These are phyloP conservation scores for Andrena marginata DNA, from an alignment of 2,888 invertebrate genomes.

Conservation along the genomic window DNA sequence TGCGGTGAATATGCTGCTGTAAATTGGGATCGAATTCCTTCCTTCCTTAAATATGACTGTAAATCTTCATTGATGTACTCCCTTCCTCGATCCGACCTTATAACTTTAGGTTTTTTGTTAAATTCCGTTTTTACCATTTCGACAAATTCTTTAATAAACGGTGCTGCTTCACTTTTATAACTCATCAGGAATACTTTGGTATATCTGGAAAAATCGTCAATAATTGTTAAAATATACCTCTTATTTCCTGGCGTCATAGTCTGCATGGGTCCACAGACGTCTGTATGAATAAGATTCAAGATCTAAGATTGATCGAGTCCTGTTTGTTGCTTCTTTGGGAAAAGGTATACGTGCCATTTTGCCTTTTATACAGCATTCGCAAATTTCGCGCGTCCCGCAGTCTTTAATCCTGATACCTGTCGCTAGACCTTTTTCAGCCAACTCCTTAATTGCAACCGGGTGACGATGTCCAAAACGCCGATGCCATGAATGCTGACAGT, in stretches of 20 bases:
- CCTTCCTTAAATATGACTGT: neutral
- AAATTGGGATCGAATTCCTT: neutral
- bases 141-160: no score
- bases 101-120: slow-evolving; percentile 22
- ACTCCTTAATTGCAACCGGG: neutral
- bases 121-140: neutral
- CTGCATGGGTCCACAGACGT: no score
- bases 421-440: slow-evolving; percentile 43
- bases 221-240: no score
- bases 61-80: slow-evolving; percentile 52
- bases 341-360: neutral
- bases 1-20: neutral
- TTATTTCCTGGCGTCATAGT: no score
- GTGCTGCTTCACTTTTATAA: no score
- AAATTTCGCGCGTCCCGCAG: no score
- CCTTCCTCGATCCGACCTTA: slow-evolving; percentile 55
- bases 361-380: no score
- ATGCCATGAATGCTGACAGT: slow-evolving; percentile 2
- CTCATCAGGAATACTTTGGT: no score
- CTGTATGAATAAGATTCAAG: neutral
- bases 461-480: slow-evolving; percentile 9
- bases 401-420: slow-evolving; percentile 54
- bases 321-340: neutral
- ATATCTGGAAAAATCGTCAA: no score
- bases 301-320: neutral